Evolutionary conservation across 2,888 invertebrate species (phyloP), one percentile per base, ranked within the genome.

Genomic region (Adela reaumurella): DNA sequence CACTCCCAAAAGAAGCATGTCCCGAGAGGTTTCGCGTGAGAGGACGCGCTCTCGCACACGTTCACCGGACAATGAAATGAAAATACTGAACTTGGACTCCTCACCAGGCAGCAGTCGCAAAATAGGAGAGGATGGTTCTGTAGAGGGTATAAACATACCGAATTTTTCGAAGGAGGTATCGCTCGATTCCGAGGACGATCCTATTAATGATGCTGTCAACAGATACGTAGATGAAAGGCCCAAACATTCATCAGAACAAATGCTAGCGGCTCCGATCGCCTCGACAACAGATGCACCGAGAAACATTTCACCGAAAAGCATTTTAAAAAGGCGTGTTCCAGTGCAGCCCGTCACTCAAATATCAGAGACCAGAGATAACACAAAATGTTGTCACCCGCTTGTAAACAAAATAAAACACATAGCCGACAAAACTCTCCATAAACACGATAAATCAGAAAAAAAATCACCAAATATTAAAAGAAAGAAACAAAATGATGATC

Each of bases 381-480:
- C 76, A 19, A 79, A 80, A 62, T 80, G 79, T 58, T 83, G 84
- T 62, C 83, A 83, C 60, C 83, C 85, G 20, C 71, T 85, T 50
- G 85, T 85, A 55, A 84, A 85, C 62, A 85, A 85, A 68, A 74
- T 85, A 18, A 84, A 82, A 64, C 83, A 81, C 55, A 74, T 85
- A 67, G 85, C 85, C 17, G 85, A 85, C 56, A 82, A 83, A 63
- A 71, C 84, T 58, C 63, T 82, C 65, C 73, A 83, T 57, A 73
- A 78, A 60, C 58, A 74, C 49, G 84, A 84, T 51, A 70, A 64
- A 57, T 67, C 48, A 58, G 74, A 74, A 52, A 62, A 76, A 59
- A 74, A 77, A 56, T 71, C 74, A 29, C 72, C 78, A 2, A 24
- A 57, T 43, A 56, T 68, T 11, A 77, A 76, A 58, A 62, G 74